Evolutionary conservation across 2,888 invertebrate genomes (phyloP), one percentile per base, ranked within the genome.

Genomic region (Eumacrocentrus americanus): DNA sequence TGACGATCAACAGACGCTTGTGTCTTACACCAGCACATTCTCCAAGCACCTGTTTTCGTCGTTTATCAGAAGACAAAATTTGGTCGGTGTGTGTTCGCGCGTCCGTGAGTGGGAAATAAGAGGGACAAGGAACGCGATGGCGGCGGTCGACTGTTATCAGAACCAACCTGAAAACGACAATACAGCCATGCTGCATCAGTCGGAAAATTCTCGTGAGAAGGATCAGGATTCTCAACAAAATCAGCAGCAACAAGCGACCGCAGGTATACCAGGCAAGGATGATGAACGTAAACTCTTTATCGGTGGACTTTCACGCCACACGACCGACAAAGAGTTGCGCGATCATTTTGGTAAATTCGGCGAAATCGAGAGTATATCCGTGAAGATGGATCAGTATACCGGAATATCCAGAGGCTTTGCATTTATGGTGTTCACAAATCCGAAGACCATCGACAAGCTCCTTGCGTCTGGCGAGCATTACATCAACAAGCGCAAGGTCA

Each of bases 401-500:
- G 86, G 86, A 52, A 78, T 86, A 64, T 87, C 87, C 34, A 81
- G 88, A 71, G 88, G 88, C 46, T 88, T 88, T 77, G 88, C 87
- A 44, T 88, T 88, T 77, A 85, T 88, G 73, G 85, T 87, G 51
- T 88, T 88, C 75, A 82, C 82, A 62, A 83, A 83, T 66, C 79
- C 84, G 53, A 84, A 84, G 58, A 81, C 85, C 65, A 84, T 88
- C 65, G 85, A 86, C 79, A 79, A 83, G 74, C 77, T 84, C 3
- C 74, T 84, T 20, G 80, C 81, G 20, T 81, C 82, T 18, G 83
- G 83, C 23, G 84, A 85, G 60, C 88, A 88, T 79, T 84, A 83
- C 70, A 84, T 88, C 70, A 86, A 86, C 75, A 86, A 85, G 64
- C 85, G 86, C 72, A 85, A 84, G 77, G 80, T 80, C 68, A 46